Evolutionary conservation across 2,113 vertebrate species (phyloP).

Genomic region (Orycteropus afer): DNA sequence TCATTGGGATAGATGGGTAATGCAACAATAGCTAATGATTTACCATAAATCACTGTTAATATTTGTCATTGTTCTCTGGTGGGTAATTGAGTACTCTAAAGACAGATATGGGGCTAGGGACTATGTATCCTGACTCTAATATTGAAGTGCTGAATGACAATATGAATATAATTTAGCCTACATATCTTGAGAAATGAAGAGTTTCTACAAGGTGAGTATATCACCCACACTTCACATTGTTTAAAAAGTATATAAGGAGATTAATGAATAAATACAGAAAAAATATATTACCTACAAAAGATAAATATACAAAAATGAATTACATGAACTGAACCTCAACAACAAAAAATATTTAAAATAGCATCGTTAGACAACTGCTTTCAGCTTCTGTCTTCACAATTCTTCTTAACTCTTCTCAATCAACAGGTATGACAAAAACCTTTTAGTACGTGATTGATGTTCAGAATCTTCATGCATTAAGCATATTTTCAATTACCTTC

Average conservation of each 20-base stretch:
- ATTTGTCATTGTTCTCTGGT: constrained; percentile 62
- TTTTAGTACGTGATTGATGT: constrained; percentile 59
- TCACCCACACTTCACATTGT: constrained; percentile 38
- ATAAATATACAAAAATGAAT: constrained; percentile 22
- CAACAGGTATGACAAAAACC: constrained; percentile 50
- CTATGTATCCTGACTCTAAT: constrained; percentile 30
- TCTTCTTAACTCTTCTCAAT: constrained; percentile 55
- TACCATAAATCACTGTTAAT: constrained; percentile 70
- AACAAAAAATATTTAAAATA: background rate
- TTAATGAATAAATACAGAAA: constrained; percentile 23
- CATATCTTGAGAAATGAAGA: constrained; percentile 7
- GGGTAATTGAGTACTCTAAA: constrained; percentile 49
- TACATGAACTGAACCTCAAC: background rate
- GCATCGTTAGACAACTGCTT: constrained; percentile 7
- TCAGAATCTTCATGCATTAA: constrained; percentile 49
- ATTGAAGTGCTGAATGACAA: constrained; percentile 45
- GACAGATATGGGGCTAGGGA: background rate
- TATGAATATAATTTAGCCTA: background rate
- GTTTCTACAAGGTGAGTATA: constrained; percentile 48
- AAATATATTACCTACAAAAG: background rate
- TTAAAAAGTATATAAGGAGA: background rate
- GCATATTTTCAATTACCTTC: constrained; percentile 35
- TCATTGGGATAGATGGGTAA: constrained; percentile 65
- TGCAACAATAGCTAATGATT: constrained; percentile 69
- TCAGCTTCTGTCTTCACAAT: background rate